Base-by-base conservation (phyloP, 2,888 invertebrate species). In the Sisyra terminalis region DNA sequence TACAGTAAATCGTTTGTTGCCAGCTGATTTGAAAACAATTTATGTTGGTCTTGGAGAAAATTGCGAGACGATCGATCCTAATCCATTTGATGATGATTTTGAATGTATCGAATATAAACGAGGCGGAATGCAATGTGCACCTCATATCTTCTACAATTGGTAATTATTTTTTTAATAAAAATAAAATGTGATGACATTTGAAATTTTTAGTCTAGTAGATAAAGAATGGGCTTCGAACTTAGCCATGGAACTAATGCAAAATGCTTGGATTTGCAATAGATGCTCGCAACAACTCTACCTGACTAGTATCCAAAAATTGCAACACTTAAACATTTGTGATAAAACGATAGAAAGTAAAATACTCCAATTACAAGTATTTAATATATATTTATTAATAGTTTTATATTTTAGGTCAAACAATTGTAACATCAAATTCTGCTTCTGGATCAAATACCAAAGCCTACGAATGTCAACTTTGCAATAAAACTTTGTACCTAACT, bases 61-160 rank as follows among this genome's bases (percentile, higher is more conserved):
- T 46, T 47, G 51, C 32, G 49, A 50, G 15, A 43, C 42, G n/a
- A 53, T 77, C 31, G 63, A 68, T 45, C 68, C 71, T 35, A 85
- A 86, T 60, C 87, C 87, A 0, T 85, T 88, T 51, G 72, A 73
- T 51, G 55, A 62, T n/a, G 72, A 73, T 17, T 84, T 73, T 57
- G 53, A 63, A 46, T 66, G 77, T 39, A 59, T 58, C 29, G 62
- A 67, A 0, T 77, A 92, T 59, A 65, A 68, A 39, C 69, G 70
- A 42, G 93, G 93, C 1, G 94, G 94, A 0, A 64, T 85, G 10
- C 75, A 75, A 57, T 70, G 94, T 6, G 82, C 83, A 1, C 79
- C 84, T 50, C 84, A 82, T 61, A 69, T 93, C 18, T 81, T 85
- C 40, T 92, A 82, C 58, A 79, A 79, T 50, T 76, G 75, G 72